Percentiles rank a stretch among this genome's conserved stretches.
Evolutionary conservation across 2,113 vertebrate genomes (phyloP).

Genomic region (Argyrosomus japonicus): DNA sequence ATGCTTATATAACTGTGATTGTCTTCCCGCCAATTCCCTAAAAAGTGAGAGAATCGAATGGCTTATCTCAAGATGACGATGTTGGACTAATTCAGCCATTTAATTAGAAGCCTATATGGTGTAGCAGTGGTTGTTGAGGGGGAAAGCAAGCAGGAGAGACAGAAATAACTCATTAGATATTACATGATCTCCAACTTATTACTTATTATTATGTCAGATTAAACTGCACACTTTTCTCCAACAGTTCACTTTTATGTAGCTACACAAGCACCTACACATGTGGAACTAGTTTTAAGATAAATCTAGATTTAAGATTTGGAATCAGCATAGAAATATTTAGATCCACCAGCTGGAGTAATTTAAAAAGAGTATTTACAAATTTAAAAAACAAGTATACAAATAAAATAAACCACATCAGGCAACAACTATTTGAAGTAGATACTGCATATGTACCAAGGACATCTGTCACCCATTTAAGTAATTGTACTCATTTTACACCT

Average conservation of each 20-base stretch:
- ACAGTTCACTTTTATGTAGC: background rate
- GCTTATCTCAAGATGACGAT: constrained; percentile 60
- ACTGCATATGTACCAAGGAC: background rate
- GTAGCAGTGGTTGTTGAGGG: constrained; percentile 5
- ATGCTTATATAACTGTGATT: constrained; percentile 34
- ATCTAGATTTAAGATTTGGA: background rate
- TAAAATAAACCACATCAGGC: background rate
- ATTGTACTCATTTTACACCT: constrained; percentile 17
- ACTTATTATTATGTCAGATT: constrained; percentile 34
- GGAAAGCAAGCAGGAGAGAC: constrained; percentile 1
- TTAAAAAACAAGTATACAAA: background rate
- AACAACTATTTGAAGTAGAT: background rate
- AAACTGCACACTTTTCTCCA: constrained; percentile 12
- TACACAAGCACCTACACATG: background rate
- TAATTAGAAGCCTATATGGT: constrained; percentile 62
- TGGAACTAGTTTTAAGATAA: background rate
- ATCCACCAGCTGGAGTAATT: constrained; percentile 19
- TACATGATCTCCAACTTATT: constrained; percentile 22
- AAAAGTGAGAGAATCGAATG: constrained; percentile 49
- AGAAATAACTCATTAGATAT: constrained; percentile 29
- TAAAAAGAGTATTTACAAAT: too few species aligned
- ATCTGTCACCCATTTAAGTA: background rate
- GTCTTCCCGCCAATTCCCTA: constrained; percentile 42
- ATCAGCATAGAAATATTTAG: constrained; percentile 22
- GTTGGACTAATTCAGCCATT: constrained; percentile 68